Conservation (phyloP, 2,888 invertebrate species). For the Nephrotoma guestfalica region DNA sequence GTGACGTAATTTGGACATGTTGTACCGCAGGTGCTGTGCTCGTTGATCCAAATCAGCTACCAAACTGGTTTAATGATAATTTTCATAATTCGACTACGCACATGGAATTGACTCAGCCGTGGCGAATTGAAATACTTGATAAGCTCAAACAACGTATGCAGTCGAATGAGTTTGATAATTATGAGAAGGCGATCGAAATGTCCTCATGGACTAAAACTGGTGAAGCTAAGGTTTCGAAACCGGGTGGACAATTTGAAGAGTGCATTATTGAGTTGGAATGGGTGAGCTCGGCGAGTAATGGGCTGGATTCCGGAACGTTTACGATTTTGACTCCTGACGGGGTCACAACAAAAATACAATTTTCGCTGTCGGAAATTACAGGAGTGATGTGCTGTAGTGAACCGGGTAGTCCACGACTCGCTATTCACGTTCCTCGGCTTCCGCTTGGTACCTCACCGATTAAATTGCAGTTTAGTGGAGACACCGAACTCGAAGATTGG, state of each 20-base stretch:
- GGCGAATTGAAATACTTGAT: constrained; percentile 60
- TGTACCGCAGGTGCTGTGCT: constrained; percentile 67
- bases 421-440: constrained; percentile 53
- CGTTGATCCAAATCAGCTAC: constrained; percentile 54
- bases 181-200: constrained; percentile 67
- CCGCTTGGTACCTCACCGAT: constrained; percentile 38
- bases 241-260: constrained; percentile 47
- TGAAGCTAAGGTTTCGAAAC: constrained; percentile 52
- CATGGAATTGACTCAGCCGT: constrained; percentile 52
- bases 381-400: constrained; percentile 66
- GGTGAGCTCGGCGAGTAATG: constrained; percentile 47
- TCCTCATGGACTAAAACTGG: constrained; percentile 77
- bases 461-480: constrained; percentile 63
- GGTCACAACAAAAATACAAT: constrained; percentile 54
- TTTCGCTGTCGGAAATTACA: constrained; percentile 62
- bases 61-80: constrained; percentile 62
- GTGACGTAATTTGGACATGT: constrained; percentile 68
- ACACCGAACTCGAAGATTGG: constrained; percentile 83
- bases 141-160: constrained; percentile 45
- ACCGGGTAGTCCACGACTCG: constrained; percentile 61
- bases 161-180: constrained; percentile 40
- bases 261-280: constrained; percentile 70
- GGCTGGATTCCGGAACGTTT: constrained; percentile 55
- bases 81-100: constrained; percentile 33
- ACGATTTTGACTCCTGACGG: constrained; percentile 66